Conservation (phyloP, 2,888 invertebrate genomes). For the Protophormia terraenovae region DNA sequence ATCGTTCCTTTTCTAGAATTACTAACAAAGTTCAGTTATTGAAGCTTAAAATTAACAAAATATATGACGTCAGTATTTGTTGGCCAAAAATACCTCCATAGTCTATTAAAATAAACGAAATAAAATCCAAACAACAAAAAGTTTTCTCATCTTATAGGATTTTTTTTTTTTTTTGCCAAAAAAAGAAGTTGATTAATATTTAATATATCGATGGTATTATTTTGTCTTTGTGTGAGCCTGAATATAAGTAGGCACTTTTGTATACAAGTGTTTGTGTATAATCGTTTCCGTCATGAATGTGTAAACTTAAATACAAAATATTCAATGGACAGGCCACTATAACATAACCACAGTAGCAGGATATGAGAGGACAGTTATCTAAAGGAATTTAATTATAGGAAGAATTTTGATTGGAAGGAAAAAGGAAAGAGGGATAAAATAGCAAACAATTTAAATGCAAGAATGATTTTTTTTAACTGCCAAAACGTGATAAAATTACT, state of each 20-base stretch:
- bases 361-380: background rate
- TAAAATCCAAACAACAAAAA: background rate
- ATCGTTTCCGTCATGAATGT: slow-evolving; percentile 36
- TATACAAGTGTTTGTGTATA: background rate
- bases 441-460: too few species aligned
- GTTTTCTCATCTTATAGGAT: slow-evolving; percentile 22
- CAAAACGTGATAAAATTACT: too few species aligned
- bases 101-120: background rate
- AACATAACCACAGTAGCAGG: background rate
- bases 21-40: slow-evolving; percentile 1
- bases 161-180: slow-evolving; percentile 1
- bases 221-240: background rate
- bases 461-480: too few species aligned
- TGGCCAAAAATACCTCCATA: background rate
- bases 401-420: background rate
- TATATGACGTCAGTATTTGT: slow-evolving; percentile 24
- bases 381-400: background rate
- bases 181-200: slow-evolving; percentile 58
- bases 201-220: slow-evolving; percentile 52
- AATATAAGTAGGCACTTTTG: background rate
- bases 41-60: slow-evolving; percentile 29
- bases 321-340: background rate
- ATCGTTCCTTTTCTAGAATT: too few species aligned
- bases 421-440: too few species aligned
- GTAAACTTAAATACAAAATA: background rate